Conservation (phyloP, 2,113 vertebrate species). For the Hippocampus guttulatus region DNA sequence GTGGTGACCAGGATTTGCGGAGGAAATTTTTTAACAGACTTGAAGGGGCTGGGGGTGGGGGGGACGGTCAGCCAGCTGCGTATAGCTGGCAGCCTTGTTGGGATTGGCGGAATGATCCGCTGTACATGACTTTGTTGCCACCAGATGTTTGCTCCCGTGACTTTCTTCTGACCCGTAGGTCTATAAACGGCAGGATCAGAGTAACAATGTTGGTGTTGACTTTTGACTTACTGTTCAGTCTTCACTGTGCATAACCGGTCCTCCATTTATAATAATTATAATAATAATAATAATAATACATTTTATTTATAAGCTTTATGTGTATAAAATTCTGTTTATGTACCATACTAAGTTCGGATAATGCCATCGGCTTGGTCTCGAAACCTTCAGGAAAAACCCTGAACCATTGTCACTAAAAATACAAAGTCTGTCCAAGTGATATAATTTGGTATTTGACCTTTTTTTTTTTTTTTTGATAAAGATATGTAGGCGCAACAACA, state of each 20-base stretch:
- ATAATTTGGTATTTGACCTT: no score
- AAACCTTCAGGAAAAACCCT: neutral
- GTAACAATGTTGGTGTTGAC: constrained; percentile 22
- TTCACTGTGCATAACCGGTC: neutral
- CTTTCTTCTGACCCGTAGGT: constrained; percentile 28
- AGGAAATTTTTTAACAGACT: constrained; percentile 2
- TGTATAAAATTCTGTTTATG: neutral
- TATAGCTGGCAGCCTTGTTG: constrained; percentile 46
- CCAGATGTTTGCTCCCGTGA: constrained; percentile 22
- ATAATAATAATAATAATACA: no score
- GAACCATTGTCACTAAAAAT: neutral
- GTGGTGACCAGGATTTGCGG: constrained; percentile 27
- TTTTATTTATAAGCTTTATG: no score
- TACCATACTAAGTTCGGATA: neutral
- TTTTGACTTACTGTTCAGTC: neutral
- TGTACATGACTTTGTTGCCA: constrained; percentile 19
- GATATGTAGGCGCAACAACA: no score
- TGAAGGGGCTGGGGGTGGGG: constrained; percentile 14
- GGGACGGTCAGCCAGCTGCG: constrained; percentile 55
- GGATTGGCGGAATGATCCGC: constrained; percentile 50
- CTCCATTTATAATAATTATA: no score
- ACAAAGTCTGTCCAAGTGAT: no score
- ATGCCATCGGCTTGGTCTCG: neutral
- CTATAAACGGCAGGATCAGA: constrained; percentile 32
- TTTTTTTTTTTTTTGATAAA: no score